A percentile compares a stretch with the other conserved stretches of the same genome.
These are phyloP conservation scores for Perodicticus potto DNA, from an alignment of 2,797 vertebrate genomes.

Conservation along the genomic window DNA sequence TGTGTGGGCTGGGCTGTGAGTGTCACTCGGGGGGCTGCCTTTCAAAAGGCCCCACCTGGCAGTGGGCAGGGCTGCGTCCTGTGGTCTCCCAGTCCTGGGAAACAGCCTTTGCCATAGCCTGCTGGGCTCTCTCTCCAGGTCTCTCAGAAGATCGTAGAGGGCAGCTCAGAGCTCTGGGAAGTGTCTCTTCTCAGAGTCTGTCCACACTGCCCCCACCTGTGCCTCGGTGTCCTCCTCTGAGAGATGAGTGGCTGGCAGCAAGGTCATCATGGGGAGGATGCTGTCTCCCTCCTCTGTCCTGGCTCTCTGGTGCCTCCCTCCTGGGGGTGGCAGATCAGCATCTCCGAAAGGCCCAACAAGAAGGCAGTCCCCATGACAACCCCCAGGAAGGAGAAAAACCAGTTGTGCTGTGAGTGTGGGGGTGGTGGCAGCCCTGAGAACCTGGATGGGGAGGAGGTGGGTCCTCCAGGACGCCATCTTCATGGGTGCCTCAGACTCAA, in stretches of 20 bases:
- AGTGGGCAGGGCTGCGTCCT: background rate
- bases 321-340: background rate
- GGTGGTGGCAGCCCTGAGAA: background rate
- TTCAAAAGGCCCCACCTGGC: background rate
- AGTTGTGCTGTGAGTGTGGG: background rate
- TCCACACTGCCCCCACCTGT: background rate
- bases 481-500: slow-evolving; percentile 90
- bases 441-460: background rate
- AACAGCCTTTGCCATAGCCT: background rate
- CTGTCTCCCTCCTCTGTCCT: background rate
- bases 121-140: background rate
- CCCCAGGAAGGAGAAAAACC: background rate
- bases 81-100: background rate
- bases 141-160: background rate
- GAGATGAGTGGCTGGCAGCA: background rate
- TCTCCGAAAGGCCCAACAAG: background rate
- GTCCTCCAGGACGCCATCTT: background rate
- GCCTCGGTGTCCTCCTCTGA: accelerated
- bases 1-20: accelerated
- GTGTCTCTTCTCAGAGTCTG: background rate
- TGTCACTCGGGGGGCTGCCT: background rate
- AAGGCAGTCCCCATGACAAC: background rate
- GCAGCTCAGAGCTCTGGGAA: background rate
- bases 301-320: background rate
- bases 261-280: background rate